These are phyloP conservation scores for Scortum barcoo DNA, from an alignment of 2,113 vertebrate genomes.

Conservation along the genomic window DNA sequence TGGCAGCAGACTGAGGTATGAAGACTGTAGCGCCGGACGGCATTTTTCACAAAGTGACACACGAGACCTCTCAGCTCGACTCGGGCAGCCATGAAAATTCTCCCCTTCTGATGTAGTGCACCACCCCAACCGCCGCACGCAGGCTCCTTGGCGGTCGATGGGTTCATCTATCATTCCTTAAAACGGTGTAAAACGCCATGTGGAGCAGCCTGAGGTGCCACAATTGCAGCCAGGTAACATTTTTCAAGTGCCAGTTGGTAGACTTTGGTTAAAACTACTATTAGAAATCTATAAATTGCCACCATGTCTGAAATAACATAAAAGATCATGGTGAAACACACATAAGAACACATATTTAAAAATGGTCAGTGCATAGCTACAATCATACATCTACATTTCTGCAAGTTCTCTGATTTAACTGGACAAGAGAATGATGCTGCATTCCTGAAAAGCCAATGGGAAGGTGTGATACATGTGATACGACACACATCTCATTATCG, in stretches of 20 bases:
- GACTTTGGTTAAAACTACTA: conserved; percentile 16
- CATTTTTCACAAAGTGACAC: conserved; percentile 51
- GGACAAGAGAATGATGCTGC: not conserved
- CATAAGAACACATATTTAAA: too few species aligned
- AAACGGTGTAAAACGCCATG: conserved; percentile 37
- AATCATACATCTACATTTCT: not conserved
- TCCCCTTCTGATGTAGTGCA: conserved; percentile 54
- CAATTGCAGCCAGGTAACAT: conserved; percentile 31
- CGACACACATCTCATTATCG: not conserved
- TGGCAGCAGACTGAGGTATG: conserved; percentile 33
- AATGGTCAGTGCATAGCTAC: not conserved
- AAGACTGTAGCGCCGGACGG: not conserved
- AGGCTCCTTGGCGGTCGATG: conserved; percentile 10
- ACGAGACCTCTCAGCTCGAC: conserved; percentile 36
- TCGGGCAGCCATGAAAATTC: conserved; percentile 20
- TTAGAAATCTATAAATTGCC: not conserved
- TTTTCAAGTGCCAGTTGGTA: conserved; percentile 16
- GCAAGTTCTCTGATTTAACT: not conserved
- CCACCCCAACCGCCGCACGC: not conserved
- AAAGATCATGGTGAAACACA: not conserved
- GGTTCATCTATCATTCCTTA: conserved; percentile 60
- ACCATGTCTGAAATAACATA: not conserved
- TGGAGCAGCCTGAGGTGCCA: conserved; percentile 34
- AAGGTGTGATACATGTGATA: not conserved
- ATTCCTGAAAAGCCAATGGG: conserved; percentile 5